Evolutionary conservation across 2,113 vertebrate species (phyloP).

Genomic region (Neoarius graeffei): DNA sequence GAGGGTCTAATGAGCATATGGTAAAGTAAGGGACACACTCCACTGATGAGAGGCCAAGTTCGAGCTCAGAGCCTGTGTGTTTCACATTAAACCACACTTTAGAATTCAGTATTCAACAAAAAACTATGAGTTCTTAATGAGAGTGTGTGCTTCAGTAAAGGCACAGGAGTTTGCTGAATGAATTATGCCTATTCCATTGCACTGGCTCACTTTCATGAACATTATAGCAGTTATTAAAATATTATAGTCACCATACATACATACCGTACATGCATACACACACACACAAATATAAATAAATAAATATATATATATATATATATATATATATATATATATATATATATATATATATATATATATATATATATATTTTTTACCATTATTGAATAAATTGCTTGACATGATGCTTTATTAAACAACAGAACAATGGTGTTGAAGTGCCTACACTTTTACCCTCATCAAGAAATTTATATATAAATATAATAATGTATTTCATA

Average conservation of each 20-base stretch:
- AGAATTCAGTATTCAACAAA: slow-evolving; percentile 10
- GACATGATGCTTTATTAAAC: neutral
- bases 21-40: slow-evolving; percentile 19
- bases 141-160: slow-evolving; percentile 10
- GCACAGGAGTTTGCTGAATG: neutral
- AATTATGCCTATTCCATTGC: slow-evolving; percentile 6
- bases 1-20: slow-evolving; percentile 31
- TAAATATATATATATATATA: no score
- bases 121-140: neutral
- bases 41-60: slow-evolving; percentile 23
- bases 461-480: neutral
- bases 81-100: slow-evolving; percentile 21
- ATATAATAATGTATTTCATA: no score
- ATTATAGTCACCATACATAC: no score
- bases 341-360: no score
- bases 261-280: no score
- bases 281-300: no score
- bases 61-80: neutral
- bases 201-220: neutral
- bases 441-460: neutral
- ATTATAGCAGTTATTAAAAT: no score
- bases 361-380: neutral
- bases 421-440: neutral
- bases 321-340: no score
- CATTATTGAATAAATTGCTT: neutral